Evolutionary conservation across 2,888 invertebrate species (phyloP), one percentile per base, ranked within the genome.

Genomic region (Escarpia spicata): DNA sequence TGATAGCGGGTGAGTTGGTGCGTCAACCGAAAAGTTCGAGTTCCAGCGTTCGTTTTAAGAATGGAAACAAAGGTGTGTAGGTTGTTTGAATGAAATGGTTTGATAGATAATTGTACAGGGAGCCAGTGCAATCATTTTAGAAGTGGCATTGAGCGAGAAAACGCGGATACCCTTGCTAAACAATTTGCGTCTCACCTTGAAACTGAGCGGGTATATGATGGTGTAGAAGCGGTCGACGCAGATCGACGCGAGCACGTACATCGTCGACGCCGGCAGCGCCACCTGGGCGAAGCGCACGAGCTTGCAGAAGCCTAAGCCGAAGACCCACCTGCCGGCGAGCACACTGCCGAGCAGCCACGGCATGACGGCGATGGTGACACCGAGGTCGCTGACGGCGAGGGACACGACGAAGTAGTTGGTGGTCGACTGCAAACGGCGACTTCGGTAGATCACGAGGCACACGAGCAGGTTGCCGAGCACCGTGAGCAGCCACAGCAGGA

Each of bases 351-450:
- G 93, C 2, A 95, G 93, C 91, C 96, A 95, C 0, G 96, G 96
- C 92, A 95, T 94, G 45, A 94, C 94, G 3, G 95, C 31, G 10
- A 95, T 19, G 8, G 95, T 93, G 90, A 95, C 91, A 3, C 94
- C 15, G 8, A 96, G 90, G 93, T 96, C 96, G 0, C 95, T 93
- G 10, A 93, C 52, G 8, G 96, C 95, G 90, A 96, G 92, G 0
- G 95, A 95, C 10, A 96, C 94, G 6, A 96, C 95, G 93, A 96
- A 96, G 93, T 95, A 96, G 93, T 96, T 96, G 37, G 96, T 96
- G 26, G 96, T 96, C 19, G 96, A 96, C 94, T 96, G 96, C 9
- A 96, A 95, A 43, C 96, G 94, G n/a, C 96, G 94, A 93, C 95
- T 96, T 0, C 96, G 94, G 92, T 95, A 94, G 90, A 96, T 95